Evolutionary conservation across 2,113 vertebrate genomes (phyloP).

Genomic region (Menidia beryllina): DNA sequence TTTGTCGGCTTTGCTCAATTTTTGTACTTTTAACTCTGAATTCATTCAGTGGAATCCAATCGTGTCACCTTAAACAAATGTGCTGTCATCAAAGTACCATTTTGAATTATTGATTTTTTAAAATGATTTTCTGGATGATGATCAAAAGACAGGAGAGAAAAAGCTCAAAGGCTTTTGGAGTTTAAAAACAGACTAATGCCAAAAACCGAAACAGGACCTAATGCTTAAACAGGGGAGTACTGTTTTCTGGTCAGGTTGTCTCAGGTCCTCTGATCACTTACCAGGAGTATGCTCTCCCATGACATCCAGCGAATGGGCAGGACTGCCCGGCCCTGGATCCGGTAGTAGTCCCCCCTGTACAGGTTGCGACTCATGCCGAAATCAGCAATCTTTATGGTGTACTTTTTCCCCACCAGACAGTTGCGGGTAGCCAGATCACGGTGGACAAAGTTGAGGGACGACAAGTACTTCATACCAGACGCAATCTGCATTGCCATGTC

Average conservation of each 20-base stretch:
- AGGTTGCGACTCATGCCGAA: slow-evolving; percentile 99
- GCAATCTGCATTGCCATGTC: slow-evolving; percentile 93
- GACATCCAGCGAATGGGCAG: slow-evolving; percentile 99
- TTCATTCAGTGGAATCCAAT: too few species aligned
- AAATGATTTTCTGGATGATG: too few species aligned
- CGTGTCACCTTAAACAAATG: too few species aligned
- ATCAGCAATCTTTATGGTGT: slow-evolving; percentile 97
- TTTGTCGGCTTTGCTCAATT: too few species aligned
- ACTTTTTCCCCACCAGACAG: slow-evolving; percentile 94
- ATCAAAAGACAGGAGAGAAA: too few species aligned
- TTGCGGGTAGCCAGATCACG: slow-evolving; percentile 97
- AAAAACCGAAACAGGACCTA: not conserved
- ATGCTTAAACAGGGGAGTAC: not conserved
- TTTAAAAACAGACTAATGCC: not conserved
- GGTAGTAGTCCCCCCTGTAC: slow-evolving; percentile 97
- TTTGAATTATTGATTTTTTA: too few species aligned
- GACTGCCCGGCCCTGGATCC: slow-evolving; percentile 95
- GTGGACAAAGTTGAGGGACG: slow-evolving; percentile 97
- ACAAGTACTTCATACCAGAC: slow-evolving; percentile 97
- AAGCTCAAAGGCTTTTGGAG: not conserved
- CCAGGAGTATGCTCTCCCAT: slow-evolving; percentile 98
- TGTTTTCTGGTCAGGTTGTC: not conserved
- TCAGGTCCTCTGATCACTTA: slow-evolving; percentile 52
- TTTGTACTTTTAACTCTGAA: too few species aligned
- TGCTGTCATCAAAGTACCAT: too few species aligned